A percentile compares a stretch with the other conserved stretches of the same genome.
These are phyloP conservation scores for Cheilinus undulatus DNA, from an alignment of 2,113 vertebrate genomes.

Conservation along the genomic window DNA sequence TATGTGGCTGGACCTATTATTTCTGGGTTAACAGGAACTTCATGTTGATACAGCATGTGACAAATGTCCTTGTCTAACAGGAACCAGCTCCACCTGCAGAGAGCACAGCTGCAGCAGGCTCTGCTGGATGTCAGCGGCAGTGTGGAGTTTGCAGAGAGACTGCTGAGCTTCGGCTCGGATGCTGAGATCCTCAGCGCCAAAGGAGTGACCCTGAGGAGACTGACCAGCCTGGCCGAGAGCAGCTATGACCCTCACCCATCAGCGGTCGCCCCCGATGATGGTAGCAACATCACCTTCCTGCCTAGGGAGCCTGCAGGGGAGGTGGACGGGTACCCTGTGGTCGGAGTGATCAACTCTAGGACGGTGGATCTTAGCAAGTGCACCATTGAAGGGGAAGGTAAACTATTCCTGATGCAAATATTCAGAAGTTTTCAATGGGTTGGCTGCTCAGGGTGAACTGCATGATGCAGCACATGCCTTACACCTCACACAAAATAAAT, in stretches of 20 bases:
- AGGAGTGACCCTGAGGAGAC: slow-evolving; percentile 84
- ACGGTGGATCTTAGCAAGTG: slow-evolving; percentile 88
- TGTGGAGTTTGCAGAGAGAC: slow-evolving; percentile 87
- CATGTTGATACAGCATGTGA: neutral
- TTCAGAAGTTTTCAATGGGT: no score
- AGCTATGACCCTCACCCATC: slow-evolving; percentile 72
- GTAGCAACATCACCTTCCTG: slow-evolving; percentile 84
- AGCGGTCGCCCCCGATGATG: slow-evolving; percentile 64
- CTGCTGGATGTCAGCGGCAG: slow-evolving; percentile 86
- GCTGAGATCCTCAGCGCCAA: slow-evolving; percentile 90
- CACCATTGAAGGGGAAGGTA: slow-evolving; percentile 90
- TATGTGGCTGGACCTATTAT: no score
- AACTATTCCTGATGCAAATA: no score
- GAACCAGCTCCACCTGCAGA: slow-evolving; percentile 89
- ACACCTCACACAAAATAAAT: no score
- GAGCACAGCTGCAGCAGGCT: slow-evolving; percentile 89
- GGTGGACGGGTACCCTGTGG: slow-evolving; percentile 87
- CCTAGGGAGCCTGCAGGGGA: slow-evolving; percentile 85
- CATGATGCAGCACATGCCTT: no score
- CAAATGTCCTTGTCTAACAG: slow-evolving; percentile 43
- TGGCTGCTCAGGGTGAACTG: no score
- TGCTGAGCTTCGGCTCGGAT: slow-evolving; percentile 87
- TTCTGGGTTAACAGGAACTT: neutral
- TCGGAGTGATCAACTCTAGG: slow-evolving; percentile 85
- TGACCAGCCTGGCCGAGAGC: slow-evolving; percentile 81